Conservation (phyloP, 1,140 invertebrate genomes). For the Piezodorus guildinii region DNA sequence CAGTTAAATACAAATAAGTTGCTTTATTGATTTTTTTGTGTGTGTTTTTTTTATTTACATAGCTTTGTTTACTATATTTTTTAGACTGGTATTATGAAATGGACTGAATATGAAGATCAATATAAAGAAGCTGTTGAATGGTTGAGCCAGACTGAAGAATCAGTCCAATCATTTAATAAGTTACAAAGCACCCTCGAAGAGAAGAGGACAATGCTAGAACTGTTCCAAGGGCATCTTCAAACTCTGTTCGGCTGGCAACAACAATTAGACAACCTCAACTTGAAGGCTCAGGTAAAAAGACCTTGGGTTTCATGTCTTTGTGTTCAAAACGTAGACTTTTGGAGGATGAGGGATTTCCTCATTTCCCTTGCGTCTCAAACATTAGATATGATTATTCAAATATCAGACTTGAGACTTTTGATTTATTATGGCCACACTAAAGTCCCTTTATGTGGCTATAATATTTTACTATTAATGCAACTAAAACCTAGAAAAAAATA, state of each 20-base stretch:
- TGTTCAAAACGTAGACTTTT: too few relatives aligned
- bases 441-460: background rate
- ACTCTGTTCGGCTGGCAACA: constrained; percentile 88
- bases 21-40: too few relatives aligned
- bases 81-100: constrained; percentile 68
- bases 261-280: constrained; percentile 80
- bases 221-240: constrained; percentile 76
- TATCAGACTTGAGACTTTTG: too few relatives aligned
- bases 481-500: too few relatives aligned
- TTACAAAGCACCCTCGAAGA: constrained; percentile 77
- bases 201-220: constrained; percentile 77
- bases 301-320: background rate
- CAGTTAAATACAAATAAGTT: too few relatives aligned
- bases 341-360: too few relatives aligned
- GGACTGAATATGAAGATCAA: constrained; percentile 91
- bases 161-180: constrained; percentile 82
- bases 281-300: constrained; percentile 62
- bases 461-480: too few relatives aligned
- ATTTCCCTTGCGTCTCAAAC: too few relatives aligned
- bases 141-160: constrained; percentile 73
- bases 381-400: too few relatives aligned
- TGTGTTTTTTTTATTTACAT: too few relatives aligned
- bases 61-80: background rate
- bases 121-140: constrained; percentile 79
- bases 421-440: too few relatives aligned